phyloP scores from a whole-genome alignment of 2,888 invertebrate genomes.

The Masnerella sp. region DNA sequence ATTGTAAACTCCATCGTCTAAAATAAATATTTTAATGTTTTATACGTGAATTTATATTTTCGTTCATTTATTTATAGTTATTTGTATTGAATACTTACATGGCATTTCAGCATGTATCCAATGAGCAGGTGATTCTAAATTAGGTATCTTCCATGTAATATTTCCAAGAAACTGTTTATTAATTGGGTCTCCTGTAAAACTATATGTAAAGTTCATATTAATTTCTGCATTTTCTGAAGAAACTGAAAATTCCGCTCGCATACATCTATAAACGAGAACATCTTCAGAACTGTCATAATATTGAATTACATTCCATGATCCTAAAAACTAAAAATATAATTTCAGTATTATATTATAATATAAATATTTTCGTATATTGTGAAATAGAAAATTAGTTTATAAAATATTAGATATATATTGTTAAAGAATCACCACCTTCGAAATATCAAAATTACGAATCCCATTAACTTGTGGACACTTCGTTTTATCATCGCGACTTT shows the following conservation, averaged over 20 bases:
- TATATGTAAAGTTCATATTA: constrained; percentile 93
- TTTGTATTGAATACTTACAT: constrained; percentile 79
- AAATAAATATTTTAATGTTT: too few species aligned
- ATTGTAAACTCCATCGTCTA: constrained; percentile 92
- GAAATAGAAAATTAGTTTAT: too few species aligned
- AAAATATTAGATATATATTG: too few species aligned
- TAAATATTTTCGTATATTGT: too few species aligned
- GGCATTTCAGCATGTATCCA: constrained; percentile 92
- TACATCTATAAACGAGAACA: constrained; percentile 90
- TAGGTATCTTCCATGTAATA: constrained; percentile 91
- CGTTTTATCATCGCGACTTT: too few species aligned
- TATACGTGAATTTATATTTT: background rate
- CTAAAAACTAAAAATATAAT: too few species aligned
- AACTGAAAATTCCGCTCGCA: constrained; percentile 86
- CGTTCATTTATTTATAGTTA: background rate
- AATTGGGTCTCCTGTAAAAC: constrained; percentile 89
- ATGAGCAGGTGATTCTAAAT: constrained; percentile 86
- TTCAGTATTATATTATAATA: too few species aligned
- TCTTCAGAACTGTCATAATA: constrained; percentile 94
- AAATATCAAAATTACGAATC: too few species aligned
- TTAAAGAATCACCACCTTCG: too few species aligned
- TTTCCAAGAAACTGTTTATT: constrained; percentile 89
- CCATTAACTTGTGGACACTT: too few species aligned
- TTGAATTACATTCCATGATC: constrained; percentile 91
- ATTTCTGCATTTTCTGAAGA: constrained; percentile 80